These are phyloP conservation scores for Crocidura indochinensis DNA, from an alignment of 2,797 vertebrate species.

Conservation along the genomic window DNA sequence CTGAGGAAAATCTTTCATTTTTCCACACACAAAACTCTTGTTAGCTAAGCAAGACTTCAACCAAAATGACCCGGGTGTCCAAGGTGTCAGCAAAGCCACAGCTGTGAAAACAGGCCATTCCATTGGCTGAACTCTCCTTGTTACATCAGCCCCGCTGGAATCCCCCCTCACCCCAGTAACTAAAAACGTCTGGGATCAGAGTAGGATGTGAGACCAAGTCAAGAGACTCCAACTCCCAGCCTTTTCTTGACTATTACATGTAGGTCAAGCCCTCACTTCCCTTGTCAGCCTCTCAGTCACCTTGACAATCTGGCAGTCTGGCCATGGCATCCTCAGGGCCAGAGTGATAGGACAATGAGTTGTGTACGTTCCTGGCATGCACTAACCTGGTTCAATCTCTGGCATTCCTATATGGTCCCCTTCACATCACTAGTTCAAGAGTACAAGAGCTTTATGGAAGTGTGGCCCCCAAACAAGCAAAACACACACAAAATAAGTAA, in stretches of 20 bases:
- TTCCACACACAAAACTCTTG: not conserved
- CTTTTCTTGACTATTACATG: not conserved
- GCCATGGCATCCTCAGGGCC: not conserved
- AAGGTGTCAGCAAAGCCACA: not conserved
- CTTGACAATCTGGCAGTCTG: not conserved
- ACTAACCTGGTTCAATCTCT: too few species aligned
- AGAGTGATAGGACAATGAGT: too few species aligned
- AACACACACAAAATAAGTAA: too few species aligned
- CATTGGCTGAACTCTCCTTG: not conserved
- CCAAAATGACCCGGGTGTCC: not conserved
- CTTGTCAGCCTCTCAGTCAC: not conserved
- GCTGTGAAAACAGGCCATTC: not conserved
- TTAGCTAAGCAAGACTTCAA: slow-evolving; percentile 14
- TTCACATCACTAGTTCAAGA: too few species aligned
- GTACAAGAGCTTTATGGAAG: too few species aligned
- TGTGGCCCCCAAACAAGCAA: too few species aligned
- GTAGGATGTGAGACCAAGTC: not conserved
- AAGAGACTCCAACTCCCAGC: not conserved
- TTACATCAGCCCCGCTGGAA: not conserved
- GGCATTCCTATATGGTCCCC: too few species aligned
- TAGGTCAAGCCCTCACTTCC: not conserved
- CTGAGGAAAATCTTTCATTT: slow-evolving; percentile 24
- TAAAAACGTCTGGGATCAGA: slow-evolving; percentile 5
- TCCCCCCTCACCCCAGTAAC: not conserved
- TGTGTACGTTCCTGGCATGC: too few species aligned